Conservation (phyloP, 1,140 invertebrate species). For the Pseudomyrmex gracilis region DNA sequence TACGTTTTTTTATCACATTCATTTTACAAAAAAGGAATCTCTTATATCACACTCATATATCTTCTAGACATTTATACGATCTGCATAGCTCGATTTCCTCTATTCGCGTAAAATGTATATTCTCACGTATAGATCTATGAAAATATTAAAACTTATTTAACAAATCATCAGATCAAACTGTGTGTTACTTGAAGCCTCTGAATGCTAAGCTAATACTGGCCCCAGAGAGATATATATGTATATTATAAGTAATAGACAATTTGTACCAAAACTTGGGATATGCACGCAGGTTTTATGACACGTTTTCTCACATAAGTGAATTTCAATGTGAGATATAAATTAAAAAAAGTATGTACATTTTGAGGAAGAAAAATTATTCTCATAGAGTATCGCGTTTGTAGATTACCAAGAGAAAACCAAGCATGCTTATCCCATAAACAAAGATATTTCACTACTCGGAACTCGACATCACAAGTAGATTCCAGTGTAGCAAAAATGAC, state of each 20-base stretch:
- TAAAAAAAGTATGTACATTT: conserved; percentile 3
- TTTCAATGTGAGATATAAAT: conserved; percentile 16
- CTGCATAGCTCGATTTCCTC: conserved; percentile 34
- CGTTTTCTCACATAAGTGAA: conserved; percentile 9
- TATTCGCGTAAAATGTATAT: conserved; percentile 23
- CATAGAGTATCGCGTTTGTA: not conserved
- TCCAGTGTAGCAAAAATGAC: not conserved
- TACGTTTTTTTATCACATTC: conserved; percentile 50
- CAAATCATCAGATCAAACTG: conserved; percentile 48
- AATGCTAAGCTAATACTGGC: conserved; percentile 55
- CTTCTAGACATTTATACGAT: conserved; percentile 47
- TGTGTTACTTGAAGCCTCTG: conserved; percentile 39
- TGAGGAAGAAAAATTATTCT: not conserved
- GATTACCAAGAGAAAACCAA: conserved; percentile 9
- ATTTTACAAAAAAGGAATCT: conserved; percentile 43
- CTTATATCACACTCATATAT: conserved; percentile 47
- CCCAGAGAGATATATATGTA: conserved; percentile 55
- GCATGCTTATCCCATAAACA: conserved; percentile 19
- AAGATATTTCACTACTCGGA: not conserved
- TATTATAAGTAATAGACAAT: conserved; percentile 40
- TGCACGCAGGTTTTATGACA: conserved; percentile 25
- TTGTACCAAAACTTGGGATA: conserved; percentile 49
- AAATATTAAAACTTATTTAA: conserved; percentile 53
- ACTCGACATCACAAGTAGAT: not conserved
- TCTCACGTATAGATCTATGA: conserved; percentile 18